Base-by-base conservation (phyloP, 2,888 invertebrate species). In the Chorisops tibialis region DNA sequence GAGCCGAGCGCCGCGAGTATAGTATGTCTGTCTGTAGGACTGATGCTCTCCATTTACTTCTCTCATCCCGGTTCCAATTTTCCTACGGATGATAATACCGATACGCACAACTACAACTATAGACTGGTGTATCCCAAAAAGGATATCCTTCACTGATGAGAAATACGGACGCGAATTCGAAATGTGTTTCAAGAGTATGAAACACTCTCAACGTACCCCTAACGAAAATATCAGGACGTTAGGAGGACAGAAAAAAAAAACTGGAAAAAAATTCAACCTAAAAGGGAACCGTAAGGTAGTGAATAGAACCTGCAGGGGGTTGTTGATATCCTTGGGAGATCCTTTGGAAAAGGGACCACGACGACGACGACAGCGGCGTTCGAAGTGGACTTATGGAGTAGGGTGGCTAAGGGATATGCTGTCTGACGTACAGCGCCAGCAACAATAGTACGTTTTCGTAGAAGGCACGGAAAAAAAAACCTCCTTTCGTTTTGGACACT, bases 271-370 rank as follows among this genome's bases (percentile, higher is more conserved):
- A 56, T 56, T 43, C 43, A 45, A 30, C 45, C 16, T 14, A 21
- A 56, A 45, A 43, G 45, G 45, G 56, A 56, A 39, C 39, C 24
- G 56, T 35, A 43, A 43, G 45, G 39, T 56, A 16, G 11, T 5
- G 43, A 24, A 38, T 38, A 39, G 49, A 41, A 41, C 30, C 43
- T 18, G 37, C 14, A 48, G 63, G 63, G 63, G 63, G 63, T 52
- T 61, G 61, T 61, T 64, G 63, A 61, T 64, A 64, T 64, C 63
- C 56, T 64, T 64, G 58, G 54, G 41, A 49, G 59, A 59, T 56
- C 56, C 43, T 56, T 56, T 56, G 43, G 43, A 24, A 43, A 56
- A 43, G 30, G 35, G 56, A 54, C 54, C 41, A 54, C 54, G 54
- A 16, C 38, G 39, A n/a, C 22, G 39, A 50, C n/a, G 52, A 52